These are phyloP conservation scores for Ophion slaviceki DNA, from an alignment of 2,888 invertebrate genomes.

Conservation along the genomic window DNA sequence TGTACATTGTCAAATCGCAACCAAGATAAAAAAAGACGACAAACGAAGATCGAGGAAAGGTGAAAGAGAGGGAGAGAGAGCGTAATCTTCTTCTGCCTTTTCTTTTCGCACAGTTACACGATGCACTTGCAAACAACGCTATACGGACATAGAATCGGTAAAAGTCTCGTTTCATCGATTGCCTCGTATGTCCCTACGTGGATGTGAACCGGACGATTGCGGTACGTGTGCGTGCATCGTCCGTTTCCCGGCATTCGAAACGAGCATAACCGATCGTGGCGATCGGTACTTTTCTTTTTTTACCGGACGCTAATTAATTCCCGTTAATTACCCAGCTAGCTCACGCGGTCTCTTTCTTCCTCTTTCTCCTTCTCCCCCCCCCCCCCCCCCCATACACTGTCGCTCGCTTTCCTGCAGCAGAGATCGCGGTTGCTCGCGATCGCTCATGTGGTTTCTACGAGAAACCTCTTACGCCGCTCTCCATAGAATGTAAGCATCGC, in stretches of 20 bases:
- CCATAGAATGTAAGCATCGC: background rate
- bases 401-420: background rate
- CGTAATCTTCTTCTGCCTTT: constrained; percentile 24
- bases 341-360: constrained; percentile 37
- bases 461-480: constrained; percentile 44
- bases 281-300: constrained; percentile 67
- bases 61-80: constrained; percentile 7
- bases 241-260: constrained; percentile 65
- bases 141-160: constrained; percentile 39
- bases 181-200: background rate
- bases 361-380: too few species aligned
- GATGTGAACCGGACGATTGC: constrained; percentile 27
- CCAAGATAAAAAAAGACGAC: constrained; percentile 25
- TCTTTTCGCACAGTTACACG: constrained; percentile 3
- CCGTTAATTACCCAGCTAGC: constrained; percentile 77
- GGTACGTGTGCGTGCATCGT: constrained; percentile 42
- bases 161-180: constrained; percentile 50
- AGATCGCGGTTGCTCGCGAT: constrained; percentile 35
- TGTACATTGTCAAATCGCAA: constrained; percentile 57
- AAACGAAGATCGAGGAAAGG: constrained; percentile 1
- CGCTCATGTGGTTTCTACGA: constrained; percentile 48
- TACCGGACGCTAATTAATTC: constrained; percentile 77
- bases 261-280: constrained; percentile 70
- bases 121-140: background rate
- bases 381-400: background rate